Evolutionary conservation across 2,888 invertebrate species (phyloP).

Genomic region (Aspidiotus destructor): DNA sequence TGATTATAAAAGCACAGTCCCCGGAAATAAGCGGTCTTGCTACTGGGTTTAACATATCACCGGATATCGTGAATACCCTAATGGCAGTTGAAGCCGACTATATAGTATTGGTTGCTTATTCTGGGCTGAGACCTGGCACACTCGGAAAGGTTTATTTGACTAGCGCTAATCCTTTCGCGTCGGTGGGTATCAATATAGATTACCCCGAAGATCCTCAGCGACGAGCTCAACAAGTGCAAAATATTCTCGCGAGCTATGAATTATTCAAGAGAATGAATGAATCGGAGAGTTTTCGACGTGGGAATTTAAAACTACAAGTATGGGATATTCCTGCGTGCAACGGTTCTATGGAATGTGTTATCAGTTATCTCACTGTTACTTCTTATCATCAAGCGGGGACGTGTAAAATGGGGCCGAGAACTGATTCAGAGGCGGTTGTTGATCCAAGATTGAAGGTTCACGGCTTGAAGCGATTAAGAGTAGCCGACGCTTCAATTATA

Average conservation of each 20-base stretch:
- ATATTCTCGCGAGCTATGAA: neutral
- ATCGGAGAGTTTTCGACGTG: neutral
- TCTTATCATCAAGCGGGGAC: conserved; percentile 11
- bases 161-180: neutral
- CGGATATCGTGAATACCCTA: neutral
- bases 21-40: neutral
- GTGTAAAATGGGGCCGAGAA: conserved; percentile 20
- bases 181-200: neutral
- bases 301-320: conserved; percentile 1
- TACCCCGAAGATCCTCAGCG: neutral
- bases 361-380: conserved; percentile 3
- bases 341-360: conserved; percentile 10
- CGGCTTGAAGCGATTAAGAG: conserved; percentile 12
- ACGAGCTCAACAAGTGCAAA: neutral
- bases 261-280: neutral
- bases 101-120: neutral
- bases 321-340: conserved; percentile 4
- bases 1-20: neutral
- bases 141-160: conserved; percentile 10
- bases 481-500: conserved; percentile 21
- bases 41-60: neutral
- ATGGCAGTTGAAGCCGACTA: conserved; percentile 14
- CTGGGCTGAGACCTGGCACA: conserved; percentile 9
- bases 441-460: conserved; percentile 8
- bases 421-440: conserved; percentile 12